Evolutionary conservation across 2,888 invertebrate species (phyloP), one percentile per base, ranked within the genome.

Genomic region (Leucophora obtusa): DNA sequence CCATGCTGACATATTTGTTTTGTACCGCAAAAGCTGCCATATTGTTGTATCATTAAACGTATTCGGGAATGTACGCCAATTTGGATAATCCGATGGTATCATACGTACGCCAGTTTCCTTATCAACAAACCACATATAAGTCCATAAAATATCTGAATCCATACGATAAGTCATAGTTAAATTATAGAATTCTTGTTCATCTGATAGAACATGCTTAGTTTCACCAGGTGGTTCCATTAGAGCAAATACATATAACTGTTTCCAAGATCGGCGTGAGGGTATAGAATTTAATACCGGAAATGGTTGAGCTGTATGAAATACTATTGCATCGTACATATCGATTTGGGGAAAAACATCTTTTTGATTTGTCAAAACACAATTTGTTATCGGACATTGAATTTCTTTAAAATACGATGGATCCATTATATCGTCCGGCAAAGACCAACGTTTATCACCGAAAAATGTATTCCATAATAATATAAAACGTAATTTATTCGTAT

Each of bases 81-180:
- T 51, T 0, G 88, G 85, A 58, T 83, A 63, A 0, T 58, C 4
- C 0, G 80, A 66, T 1, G 91, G 90, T 15, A 89, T 87, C 2
- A 91, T 84, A 2, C 84, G 83, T 3, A 82, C 73, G 0, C 84
- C 88, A 1, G 83, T 85, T 47, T 84, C 68, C 0, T 72, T 82
- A 24, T 91, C 90, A 35, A 84, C 50, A 9, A 92, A 73, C 9
- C 83, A 80, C 4, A 85, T 88, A 79, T 92, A 92, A 1, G 91
- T 84, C 91, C 91, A 91, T 0, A 87, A 51, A 15, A 92, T 85
- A 83, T 92, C 92, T 72, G 92, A 92, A 82, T 91, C 92, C 75
- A 91, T 82, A 76, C 92, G 89, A 85, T 93, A 92, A 0, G 91
- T 92, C 92, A 93, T 92, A 1, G 93, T 93, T 79, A 91, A 86